Evolutionary conservation across 2,888 invertebrate species (phyloP).

Genomic region (Drosophila mimica): DNA sequence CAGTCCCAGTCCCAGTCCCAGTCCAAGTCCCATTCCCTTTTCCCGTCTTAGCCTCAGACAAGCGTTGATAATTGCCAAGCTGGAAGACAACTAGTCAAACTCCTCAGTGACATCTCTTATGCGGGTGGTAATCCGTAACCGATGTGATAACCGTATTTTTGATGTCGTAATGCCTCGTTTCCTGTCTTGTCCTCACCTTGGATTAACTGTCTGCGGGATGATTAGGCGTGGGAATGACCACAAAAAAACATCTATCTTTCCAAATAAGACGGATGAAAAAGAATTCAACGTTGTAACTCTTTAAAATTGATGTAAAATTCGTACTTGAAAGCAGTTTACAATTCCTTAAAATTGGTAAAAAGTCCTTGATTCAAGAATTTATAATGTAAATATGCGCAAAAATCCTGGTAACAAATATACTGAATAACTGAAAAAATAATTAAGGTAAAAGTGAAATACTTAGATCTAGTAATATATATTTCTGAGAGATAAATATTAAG

Average conservation of each 20-base stretch:
- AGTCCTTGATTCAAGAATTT: background rate
- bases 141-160: constrained; percentile 51
- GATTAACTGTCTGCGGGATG: constrained; percentile 26
- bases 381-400: background rate
- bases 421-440: background rate
- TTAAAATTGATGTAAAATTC: background rate
- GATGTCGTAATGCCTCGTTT: constrained; percentile 48
- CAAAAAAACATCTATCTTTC: background rate
- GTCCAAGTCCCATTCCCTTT: background rate
- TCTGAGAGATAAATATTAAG: background rate
- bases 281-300: background rate
- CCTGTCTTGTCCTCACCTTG: constrained; percentile 55
- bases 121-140: constrained; percentile 63
- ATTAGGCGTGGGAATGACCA: constrained; percentile 51
- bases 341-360: background rate
- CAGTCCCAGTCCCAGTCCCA: background rate
- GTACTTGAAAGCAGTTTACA: background rate
- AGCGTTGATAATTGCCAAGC: constrained; percentile 63
- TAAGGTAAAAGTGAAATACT: background rate
- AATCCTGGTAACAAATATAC: background rate
- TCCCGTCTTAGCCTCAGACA: constrained; percentile 5
- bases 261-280: background rate
- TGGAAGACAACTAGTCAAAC: constrained; percentile 5
- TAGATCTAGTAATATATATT: background rate
- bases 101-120: constrained; percentile 41